These are phyloP conservation scores for Morpho helenor DNA, from an alignment of 2,888 invertebrate genomes.

Conservation along the genomic window DNA sequence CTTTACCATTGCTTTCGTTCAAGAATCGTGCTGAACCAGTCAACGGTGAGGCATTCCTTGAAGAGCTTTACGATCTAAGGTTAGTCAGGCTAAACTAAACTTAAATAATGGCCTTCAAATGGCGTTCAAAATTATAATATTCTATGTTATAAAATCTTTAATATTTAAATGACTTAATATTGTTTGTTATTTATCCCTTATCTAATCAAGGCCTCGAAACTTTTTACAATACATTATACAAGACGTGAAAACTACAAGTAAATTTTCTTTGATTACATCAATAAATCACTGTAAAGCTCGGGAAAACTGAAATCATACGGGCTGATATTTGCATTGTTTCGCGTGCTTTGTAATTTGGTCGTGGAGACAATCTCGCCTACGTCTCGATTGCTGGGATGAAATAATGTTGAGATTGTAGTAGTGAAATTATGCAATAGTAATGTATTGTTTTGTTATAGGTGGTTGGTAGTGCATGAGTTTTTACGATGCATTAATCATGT, in stretches of 20 bases:
- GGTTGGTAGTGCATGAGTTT: too few species aligned
- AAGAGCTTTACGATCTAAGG: slow-evolving; percentile 85
- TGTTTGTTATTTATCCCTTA: too few species aligned
- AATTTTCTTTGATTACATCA: slow-evolving; percentile 1
- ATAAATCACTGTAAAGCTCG: slow-evolving; percentile 4
- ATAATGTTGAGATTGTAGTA: not conserved
- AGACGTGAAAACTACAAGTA: not conserved
- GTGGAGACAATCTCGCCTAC: too few species aligned
- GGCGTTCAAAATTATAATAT: too few species aligned
- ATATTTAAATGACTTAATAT: too few species aligned
- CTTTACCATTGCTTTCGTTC: slow-evolving; percentile 85
- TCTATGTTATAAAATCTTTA: too few species aligned
- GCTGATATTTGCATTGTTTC: not conserved
- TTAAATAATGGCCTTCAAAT: too few species aligned
- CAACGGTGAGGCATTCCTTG: slow-evolving; percentile 83
- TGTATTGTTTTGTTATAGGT: too few species aligned
- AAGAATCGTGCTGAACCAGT: slow-evolving; percentile 68
- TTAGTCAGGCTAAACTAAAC: slow-evolving; percentile 44
- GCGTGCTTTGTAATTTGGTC: not conserved
- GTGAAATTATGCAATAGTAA: too few species aligned
- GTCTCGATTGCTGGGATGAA: too few species aligned
- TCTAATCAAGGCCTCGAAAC: too few species aligned
- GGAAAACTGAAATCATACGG: not conserved
- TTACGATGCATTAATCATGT: too few species aligned
- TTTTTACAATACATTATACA: not conserved